Conservation (phyloP, 2,888 invertebrate species). For the Tiliacea citrago region DNA sequence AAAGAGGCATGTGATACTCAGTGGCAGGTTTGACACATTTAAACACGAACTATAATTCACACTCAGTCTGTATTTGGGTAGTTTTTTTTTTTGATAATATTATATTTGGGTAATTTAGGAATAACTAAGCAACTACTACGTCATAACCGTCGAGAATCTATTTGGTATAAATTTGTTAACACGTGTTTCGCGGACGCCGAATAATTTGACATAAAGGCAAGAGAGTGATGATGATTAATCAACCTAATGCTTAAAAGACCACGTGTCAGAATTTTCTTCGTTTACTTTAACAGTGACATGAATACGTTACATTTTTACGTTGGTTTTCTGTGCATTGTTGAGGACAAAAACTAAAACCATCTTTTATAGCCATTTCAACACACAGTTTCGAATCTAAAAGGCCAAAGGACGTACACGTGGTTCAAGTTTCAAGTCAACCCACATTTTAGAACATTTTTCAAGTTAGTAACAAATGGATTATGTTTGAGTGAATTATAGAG, state of each 20-base stretch:
- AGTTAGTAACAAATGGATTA: slow-evolving; percentile 42
- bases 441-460: slow-evolving; percentile 46
- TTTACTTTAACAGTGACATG: background rate
- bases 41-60: too few relatives aligned
- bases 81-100: too few relatives aligned
- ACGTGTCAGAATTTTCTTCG: background rate
- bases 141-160: too few relatives aligned
- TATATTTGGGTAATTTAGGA: too few relatives aligned
- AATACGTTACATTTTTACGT: too few relatives aligned
- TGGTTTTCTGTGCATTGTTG: background rate
- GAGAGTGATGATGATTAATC: background rate
- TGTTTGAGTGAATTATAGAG: slow-evolving; percentile 50
- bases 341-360: background rate
- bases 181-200: background rate
- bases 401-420: background rate
- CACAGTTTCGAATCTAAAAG: background rate
- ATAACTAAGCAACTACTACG: too few relatives aligned
- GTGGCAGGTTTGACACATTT: too few relatives aligned
- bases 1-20: too few relatives aligned
- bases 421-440: slow-evolving; percentile 1
- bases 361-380: background rate
- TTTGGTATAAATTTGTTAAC: too few relatives aligned
- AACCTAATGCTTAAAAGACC: background rate
- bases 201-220: background rate
- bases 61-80: too few relatives aligned